These are phyloP conservation scores for Melanchra persicariae DNA, from an alignment of 2,888 invertebrate species.

Conservation along the genomic window DNA sequence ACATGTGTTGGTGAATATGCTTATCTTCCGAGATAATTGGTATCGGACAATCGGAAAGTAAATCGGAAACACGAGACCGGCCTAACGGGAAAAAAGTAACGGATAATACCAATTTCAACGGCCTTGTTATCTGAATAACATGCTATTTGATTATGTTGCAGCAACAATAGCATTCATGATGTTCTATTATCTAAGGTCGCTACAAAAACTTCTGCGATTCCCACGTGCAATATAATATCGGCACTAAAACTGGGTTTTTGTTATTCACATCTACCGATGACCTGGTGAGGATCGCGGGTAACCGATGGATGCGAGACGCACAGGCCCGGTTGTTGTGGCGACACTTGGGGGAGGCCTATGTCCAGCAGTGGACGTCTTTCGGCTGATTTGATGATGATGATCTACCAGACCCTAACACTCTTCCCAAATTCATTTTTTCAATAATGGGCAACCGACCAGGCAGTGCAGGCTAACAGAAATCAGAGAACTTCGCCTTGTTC, in stretches of 20 bases:
- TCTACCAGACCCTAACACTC: background rate
- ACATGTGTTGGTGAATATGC: background rate
- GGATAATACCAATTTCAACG: conserved; percentile 39
- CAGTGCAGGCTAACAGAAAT: background rate
- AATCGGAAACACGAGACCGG: conserved; percentile 17
- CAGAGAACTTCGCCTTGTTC: background rate
- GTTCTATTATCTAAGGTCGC: background rate
- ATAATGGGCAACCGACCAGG: background rate
- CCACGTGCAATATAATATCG: background rate
- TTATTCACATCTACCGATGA: background rate
- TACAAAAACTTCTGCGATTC: conserved; percentile 9
- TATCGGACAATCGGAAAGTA: conserved; percentile 22
- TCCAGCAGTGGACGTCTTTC: no score
- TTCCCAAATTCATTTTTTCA: background rate
- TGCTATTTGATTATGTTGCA: conserved; percentile 33
- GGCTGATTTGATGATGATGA: no score
- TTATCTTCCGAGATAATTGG: conserved; percentile 10
- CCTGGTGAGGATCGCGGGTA: no score
- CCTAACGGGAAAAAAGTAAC: conserved; percentile 45
- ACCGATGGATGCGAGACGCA: no score
- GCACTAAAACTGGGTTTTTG: background rate
- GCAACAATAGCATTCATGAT: conserved; percentile 13
- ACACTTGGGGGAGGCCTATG: no score
- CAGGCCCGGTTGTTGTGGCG: no score
- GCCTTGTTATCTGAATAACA: conserved; percentile 44